Conservation (phyloP, 2,888 invertebrate genomes). For the Oligia latruncula region DNA sequence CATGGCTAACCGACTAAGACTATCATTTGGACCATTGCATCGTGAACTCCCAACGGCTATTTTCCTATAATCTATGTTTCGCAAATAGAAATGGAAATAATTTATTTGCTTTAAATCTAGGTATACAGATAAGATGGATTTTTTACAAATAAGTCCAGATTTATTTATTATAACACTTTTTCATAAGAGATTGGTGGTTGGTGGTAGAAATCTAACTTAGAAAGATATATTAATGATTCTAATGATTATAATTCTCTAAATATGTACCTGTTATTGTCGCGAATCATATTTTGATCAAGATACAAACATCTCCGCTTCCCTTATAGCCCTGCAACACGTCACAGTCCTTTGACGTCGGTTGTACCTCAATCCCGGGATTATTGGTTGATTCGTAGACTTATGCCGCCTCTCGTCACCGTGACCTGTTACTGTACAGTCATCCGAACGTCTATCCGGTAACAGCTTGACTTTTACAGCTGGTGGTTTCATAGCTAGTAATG, state of each 20-base stretch:
- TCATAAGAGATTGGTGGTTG: too few relatives aligned
- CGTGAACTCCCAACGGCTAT: background rate
- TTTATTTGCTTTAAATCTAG: background rate
- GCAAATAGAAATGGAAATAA: background rate
- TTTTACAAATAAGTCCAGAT: too few relatives aligned
- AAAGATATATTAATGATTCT: too few relatives aligned
- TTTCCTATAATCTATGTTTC: background rate
- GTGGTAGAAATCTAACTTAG: too few relatives aligned
- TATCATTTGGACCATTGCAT: background rate
- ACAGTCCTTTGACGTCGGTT: slow-evolving; percentile 49
- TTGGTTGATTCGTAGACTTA: slow-evolving; percentile 62
- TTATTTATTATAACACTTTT: too few relatives aligned
- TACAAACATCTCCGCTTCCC: background rate
- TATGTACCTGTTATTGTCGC: too few relatives aligned
- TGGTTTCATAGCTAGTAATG: background rate
- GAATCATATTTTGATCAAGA: too few relatives aligned
- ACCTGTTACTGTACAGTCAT: slow-evolving; percentile 24
- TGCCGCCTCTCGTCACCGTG: slow-evolving; percentile 40
- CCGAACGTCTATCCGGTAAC: background rate
- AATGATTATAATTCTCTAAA: too few relatives aligned
- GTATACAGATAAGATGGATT: too few relatives aligned
- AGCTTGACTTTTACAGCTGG: background rate
- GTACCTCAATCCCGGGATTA: slow-evolving; percentile 47
- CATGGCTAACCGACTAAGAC: background rate
- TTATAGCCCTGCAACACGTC: slow-evolving; percentile 35